Base-by-base conservation (phyloP, 2,797 vertebrate genomes). In the Vultur gryphus region DNA sequence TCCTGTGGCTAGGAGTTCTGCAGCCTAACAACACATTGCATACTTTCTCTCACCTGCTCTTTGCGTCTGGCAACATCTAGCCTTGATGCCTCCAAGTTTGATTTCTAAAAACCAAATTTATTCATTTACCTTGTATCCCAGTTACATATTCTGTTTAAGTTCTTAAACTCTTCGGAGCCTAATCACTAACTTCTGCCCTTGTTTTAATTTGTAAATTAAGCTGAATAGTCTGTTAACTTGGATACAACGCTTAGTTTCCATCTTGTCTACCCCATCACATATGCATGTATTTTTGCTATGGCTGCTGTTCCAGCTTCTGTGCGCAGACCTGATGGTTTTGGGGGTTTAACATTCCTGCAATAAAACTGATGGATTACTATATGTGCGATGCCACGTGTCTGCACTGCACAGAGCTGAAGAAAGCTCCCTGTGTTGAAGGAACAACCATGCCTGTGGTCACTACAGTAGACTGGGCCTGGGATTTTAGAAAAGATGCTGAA, bases 91-190 rank as follows among this genome's bases (percentile, higher is more conserved):
- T 61, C 20, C 24, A 29, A 39, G 37, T 65, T 7, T 37, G 6
- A 20, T n/a, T 89, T 86, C 31, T n/a, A 10, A 71, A 48, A 46
- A 5, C 0, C 0, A 3, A 14, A 9, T 20, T 2, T 48, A 35
- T 44, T 72, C 1, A 21, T 44, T 70, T 70, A 7, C 41, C 6
- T 89, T 65, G 9, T 11, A 66, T 41, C 16, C 31, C 52, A 23
- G 16, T 75, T 73, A 82, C 58, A 35, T 37, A 61, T 46, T 71
- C 28, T 58, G 8, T 65, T 29, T 4, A 61, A 41, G 7, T 28
- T 84, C 28, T 73, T 70, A 66, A 70, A n/a, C 10, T 62, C 25
- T 52, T 54, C 13, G 24, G 41, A 39, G 14, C 35, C 13, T 61
- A 52, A 66, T 78, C 7, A 5, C 10, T 71, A 18, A 17, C 13